Base-by-base conservation (phyloP, 2,797 vertebrate genomes). In the Brachymystax lenok region DNA sequence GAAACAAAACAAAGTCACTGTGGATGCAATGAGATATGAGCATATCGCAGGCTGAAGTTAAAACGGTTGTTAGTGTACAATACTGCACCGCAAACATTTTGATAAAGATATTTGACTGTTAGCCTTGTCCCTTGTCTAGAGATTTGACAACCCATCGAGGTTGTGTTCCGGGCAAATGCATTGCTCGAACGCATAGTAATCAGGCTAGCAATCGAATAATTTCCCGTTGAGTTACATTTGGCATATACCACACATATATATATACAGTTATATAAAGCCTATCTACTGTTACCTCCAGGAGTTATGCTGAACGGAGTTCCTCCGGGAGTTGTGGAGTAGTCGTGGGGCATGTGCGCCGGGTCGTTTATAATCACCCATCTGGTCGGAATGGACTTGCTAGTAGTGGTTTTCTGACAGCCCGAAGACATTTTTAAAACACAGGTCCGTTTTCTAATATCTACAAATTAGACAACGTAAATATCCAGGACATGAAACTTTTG, bases 231-330 rank as follows among this genome's bases (percentile, higher is more conserved):
- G 21, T 61, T 63, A 63, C n/a, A 46, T 46, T 12, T 46, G 40
- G 8, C 24, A 63, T 24, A 63, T 5, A 52, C 13, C 4, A 24
- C n/a, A 24, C 5, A 59, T 61, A 7, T 61, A 61, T n/a, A 61
- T 50, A 61, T n/a, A 61, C 27, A 4, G 33, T 3, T 51, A 27
- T 51, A 70, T 28, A 67, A 7, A 24, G 8, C 24, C 35, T 14
- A 66, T 5, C 14, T 33, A 27, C 19, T 33, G 59, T 24, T 89
- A 95, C 96, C 96, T 79, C 96, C 96, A 3, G 95, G 96, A 59
- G 96, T 97, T 50, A 96, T 97, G 91, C 95, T 96, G 86, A 97
- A 97, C 80, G 96, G 89, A 5, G 95, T 97, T 77, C 96, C 96
- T 67, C 96, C 96, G 0, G 96, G 96, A 1, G 96, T 97, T 35